Evolutionary conservation across 64 coral and sea anemone species (phyloP), one percentile per base, ranked within the genome.

Genomic region (Catalaphyllia jardinei): DNA sequence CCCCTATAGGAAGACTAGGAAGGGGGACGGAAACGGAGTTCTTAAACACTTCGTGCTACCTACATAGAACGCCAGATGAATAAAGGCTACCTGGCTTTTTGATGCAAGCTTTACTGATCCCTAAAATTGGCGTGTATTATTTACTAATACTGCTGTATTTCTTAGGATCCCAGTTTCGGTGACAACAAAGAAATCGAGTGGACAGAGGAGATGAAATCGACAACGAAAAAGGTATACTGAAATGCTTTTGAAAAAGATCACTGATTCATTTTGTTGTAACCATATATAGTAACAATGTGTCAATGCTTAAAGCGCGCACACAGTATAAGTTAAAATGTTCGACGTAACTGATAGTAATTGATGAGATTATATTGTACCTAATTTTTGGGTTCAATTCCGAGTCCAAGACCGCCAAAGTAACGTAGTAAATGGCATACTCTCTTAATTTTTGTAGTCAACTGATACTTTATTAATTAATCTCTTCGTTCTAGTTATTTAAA

Each of bases 151-250:
- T 67, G 0, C n/a, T 28, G 22, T 69, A 27, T 28, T 27, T 55
- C 25, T 57, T 25, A 79, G 76, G 76, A 79, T 79, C 76, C 76
- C 49, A n/a, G n/a, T 20, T 79, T 79, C 25, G 50, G 50, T 15
- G 59, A 79, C 49, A 79, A 59, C 13, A 51, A 79, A 20, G 10
- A 17, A 13, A 55, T 46, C 0, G 24, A 24, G 49, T 79, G 76
- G 76, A 79, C 46, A 27, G 25, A 28, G 22, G 76, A 79, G 16
- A 54, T 79, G 76, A 79, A 79, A 57, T 54, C 25, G 59, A 57
- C 76, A 27, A 51, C 76, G 12, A 57, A 51, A 57, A 79, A 55
- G 76, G 76, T 79, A 79, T 27, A 14, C 10, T 7, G 22, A 46
- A n/a, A 11, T 2, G 52, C 25, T 27, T 11, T 4, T 27, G 10